These are phyloP conservation scores for Anneissia japonica DNA, from an alignment of 35 echinoderm and acorn worm species.

Conservation along the genomic window DNA sequence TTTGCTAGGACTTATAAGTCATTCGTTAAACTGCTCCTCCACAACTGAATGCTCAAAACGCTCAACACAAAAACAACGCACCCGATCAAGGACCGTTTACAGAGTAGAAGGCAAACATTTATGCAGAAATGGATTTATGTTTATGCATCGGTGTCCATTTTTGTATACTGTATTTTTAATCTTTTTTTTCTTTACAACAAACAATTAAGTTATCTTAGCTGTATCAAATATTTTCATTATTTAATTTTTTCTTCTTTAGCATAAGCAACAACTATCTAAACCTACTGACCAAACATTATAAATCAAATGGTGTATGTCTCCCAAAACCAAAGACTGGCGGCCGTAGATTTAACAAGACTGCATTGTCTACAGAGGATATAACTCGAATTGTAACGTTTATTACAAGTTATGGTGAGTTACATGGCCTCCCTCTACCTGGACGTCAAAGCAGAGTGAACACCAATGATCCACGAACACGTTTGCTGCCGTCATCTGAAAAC, in stretches of 20 bases:
- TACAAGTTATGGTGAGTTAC: conserved; percentile 5
- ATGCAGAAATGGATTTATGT: background rate
- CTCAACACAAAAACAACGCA: no score
- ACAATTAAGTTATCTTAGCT: no score
- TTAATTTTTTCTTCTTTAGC: conserved; percentile 14
- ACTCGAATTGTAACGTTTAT: conserved; percentile 11
- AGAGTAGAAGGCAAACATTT: background rate
- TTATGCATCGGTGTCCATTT: background rate
- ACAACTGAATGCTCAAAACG: background rate
- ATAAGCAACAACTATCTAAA: conserved; percentile 19
- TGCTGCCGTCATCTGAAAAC: conserved; percentile 16
- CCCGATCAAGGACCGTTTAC: background rate
- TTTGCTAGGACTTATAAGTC: conserved; percentile 23
- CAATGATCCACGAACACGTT: conserved; percentile 10
- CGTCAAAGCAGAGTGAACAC: background rate
- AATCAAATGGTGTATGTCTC: background rate
- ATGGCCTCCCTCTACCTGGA: conserved; percentile 17
- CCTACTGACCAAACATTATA: conserved; percentile 9
- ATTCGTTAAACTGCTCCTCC: background rate
- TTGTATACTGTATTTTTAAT: no score
- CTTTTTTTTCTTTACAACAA: background rate
- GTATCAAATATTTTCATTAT: no score
- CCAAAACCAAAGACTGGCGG: background rate
- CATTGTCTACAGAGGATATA: background rate
- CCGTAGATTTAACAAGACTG: conserved; percentile 2